Evolutionary conservation across 2,797 vertebrate species (phyloP).

Genomic region (Periparus ater): DNA sequence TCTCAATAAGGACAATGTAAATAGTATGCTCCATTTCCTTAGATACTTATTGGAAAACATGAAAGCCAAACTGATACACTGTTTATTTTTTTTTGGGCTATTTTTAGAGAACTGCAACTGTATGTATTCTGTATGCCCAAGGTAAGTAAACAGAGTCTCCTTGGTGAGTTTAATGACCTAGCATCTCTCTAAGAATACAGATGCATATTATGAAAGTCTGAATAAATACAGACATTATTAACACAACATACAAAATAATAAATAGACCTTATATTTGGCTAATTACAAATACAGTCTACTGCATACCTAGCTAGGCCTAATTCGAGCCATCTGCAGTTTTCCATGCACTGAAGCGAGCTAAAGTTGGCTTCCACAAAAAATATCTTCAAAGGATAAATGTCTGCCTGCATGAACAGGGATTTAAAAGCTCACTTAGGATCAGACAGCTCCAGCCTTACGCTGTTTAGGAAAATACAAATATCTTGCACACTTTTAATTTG

Average conservation of each 20-base stretch:
- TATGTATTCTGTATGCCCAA: not conserved
- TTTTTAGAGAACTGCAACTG: not conserved
- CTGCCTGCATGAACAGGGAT: not conserved
- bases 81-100: not conserved
- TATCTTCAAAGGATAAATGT: not conserved
- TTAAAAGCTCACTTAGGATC: not conserved
- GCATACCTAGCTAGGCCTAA: not conserved
- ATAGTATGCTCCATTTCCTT: not conserved
- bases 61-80: not conserved
- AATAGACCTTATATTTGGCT: not conserved
- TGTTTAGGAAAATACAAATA: not conserved
- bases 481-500: not conserved
- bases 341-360: not conserved
- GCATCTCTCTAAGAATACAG: not conserved
- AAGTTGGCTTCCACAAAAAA: not conserved
- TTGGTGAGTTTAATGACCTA: slow-evolving; percentile 37
- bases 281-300: not conserved
- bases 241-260: not conserved
- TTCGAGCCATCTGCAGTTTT: not conserved
- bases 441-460: not conserved
- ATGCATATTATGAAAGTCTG: not conserved
- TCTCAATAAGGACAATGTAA: not conserved
- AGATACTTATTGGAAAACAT: not conserved
- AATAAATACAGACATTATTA: slow-evolving; percentile 10
- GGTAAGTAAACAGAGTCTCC: slow-evolving; percentile 39